A percentile compares a stretch with the other conserved stretches of the same genome.
Conservation (phyloP, 2,888 invertebrate species). For the Sminthurinus aureus region DNA sequence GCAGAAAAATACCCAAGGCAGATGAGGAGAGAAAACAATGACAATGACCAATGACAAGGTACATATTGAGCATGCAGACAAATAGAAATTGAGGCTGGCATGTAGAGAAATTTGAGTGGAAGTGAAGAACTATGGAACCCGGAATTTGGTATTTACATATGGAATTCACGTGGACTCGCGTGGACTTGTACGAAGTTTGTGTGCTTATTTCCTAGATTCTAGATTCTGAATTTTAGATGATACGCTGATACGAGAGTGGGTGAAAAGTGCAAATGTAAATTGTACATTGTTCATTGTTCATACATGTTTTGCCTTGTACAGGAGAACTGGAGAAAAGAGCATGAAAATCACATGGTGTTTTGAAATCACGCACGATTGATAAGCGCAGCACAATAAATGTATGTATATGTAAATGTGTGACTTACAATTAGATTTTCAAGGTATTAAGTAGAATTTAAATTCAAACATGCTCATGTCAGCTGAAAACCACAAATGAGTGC, state of each 20-base stretch:
- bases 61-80: no score
- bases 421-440: slow-evolving; percentile 13
- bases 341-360: no score
- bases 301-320: neutral
- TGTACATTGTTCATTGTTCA: neutral
- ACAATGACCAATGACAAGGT: no score
- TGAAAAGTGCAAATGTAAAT: neutral
- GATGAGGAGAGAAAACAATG: no score
- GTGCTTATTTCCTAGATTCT: slow-evolving; percentile 3
- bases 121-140: no score
- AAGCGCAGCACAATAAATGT: neutral
- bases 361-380: neutral
- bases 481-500: neutral
- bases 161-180: neutral
- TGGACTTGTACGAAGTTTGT: no score
- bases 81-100: no score
- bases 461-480: neutral
- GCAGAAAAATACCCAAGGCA: no score
- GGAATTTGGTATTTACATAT: neutral
- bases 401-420: slow-evolving; percentile 19
- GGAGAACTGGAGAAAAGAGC: no score
- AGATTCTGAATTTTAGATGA: no score
- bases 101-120: no score
- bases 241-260: no score
- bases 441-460: slow-evolving; percentile 25